Conservation (phyloP, 1,140 invertebrate species). For the Oedothorax gibbosus region DNA sequence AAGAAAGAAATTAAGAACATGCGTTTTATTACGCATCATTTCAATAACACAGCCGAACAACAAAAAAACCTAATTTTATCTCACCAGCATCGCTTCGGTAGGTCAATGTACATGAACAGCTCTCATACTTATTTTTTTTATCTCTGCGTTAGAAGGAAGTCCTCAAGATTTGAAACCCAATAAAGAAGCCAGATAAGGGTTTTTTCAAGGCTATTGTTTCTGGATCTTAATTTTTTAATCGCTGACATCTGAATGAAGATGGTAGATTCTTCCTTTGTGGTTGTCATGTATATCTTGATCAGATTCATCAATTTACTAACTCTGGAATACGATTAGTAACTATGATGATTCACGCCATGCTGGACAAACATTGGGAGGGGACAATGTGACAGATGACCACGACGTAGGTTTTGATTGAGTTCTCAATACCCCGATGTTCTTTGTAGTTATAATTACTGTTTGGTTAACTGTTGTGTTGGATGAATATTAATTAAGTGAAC, state of each 20-base stretch:
- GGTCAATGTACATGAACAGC: slow-evolving; percentile 18
- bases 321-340: background rate
- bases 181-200: slow-evolving; percentile 16
- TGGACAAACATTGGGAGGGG: too few species aligned
- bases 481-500: too few species aligned
- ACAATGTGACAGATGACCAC: too few species aligned
- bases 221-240: slow-evolving; percentile 46
- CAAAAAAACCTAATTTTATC: too few species aligned
- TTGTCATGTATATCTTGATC: background rate
- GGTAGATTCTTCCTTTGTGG: background rate
- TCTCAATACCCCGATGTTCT: too few species aligned
- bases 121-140: slow-evolving; percentile 1
- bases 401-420: too few species aligned
- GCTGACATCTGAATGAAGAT: slow-evolving; percentile 23
- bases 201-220: slow-evolving; percentile 26
- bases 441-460: too few species aligned
- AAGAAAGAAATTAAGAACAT: too few species aligned
- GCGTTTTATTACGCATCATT: too few species aligned
- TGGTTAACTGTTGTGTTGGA: too few species aligned
- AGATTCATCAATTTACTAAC: background rate
- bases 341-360: too few species aligned
- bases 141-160: slow-evolving; percentile 23
- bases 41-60: too few species aligned
- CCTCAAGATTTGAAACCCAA: background rate
- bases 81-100: background rate